Percentiles rank a stretch among this genome's conserved stretches.
phyloP scores from a whole-genome alignment of 2,797 vertebrate species.

The Ataeniobius toweri region DNA sequence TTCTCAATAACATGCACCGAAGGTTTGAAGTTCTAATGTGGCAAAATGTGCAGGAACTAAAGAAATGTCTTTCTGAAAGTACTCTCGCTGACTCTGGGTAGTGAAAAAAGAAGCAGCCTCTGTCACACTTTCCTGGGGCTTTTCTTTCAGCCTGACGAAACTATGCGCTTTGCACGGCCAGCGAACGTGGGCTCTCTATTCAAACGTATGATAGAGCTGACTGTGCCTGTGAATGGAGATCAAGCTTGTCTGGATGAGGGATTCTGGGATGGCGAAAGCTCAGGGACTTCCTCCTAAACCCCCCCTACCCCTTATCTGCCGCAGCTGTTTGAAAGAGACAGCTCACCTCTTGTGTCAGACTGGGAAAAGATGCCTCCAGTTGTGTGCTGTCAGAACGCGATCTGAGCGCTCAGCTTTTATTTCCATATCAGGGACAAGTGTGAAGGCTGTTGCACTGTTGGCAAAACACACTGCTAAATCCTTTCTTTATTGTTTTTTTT shows the following conservation, averaged over 20 bases:
- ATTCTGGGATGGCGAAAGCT: slow-evolving; percentile 49
- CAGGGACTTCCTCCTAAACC: slow-evolving; percentile 12
- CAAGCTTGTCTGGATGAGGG: slow-evolving; percentile 67
- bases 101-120: slow-evolving; percentile 11
- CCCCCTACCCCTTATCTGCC: slow-evolving; percentile 20
- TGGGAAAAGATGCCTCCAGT: slow-evolving; percentile 51
- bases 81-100: background rate
- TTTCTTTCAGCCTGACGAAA: slow-evolving; percentile 51
- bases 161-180: slow-evolving; percentile 16
- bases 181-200: slow-evolving; percentile 47
- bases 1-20: background rate
- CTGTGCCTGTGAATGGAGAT: slow-evolving; percentile 62
- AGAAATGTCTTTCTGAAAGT: background rate
- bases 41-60: background rate
- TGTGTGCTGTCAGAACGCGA: slow-evolving; percentile 55
- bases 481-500: slow-evolving; percentile 38
- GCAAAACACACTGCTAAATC: slow-evolving; percentile 44
- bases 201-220: slow-evolving; percentile 47
- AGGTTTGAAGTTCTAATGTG: too few species aligned
- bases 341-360: slow-evolving; percentile 61
- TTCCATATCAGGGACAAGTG: slow-evolving; percentile 70
- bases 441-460: slow-evolving; percentile 46
- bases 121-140: slow-evolving; percentile 41
- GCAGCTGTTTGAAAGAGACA: slow-evolving; percentile 38
- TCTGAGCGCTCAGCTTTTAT: slow-evolving; percentile 49